Evolutionary conservation across 1,140 invertebrate genomes (phyloP).

Genomic region (Apis florea): DNA sequence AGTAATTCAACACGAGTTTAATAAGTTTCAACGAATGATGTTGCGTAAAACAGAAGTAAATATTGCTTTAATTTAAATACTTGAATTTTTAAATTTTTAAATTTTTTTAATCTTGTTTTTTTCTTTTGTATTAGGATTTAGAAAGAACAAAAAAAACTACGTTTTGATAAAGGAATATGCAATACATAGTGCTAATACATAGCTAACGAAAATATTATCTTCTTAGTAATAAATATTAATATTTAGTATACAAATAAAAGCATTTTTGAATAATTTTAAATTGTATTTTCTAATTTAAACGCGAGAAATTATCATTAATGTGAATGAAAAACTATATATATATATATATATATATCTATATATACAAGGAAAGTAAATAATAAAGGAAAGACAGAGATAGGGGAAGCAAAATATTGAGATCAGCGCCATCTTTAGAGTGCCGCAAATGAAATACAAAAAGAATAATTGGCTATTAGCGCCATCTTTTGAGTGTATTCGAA

Average conservation of each 20-base stretch:
- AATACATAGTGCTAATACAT: not conserved
- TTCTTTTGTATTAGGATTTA: not conserved
- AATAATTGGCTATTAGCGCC: no score
- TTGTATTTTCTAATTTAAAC: not conserved
- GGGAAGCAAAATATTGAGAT: no score
- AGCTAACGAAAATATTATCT: not conserved
- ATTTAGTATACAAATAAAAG: conserved; percentile 21
- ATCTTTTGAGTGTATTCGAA: no score
- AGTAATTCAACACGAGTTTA: not conserved
- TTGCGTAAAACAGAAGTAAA: conserved; percentile 10
- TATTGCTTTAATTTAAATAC: not conserved
- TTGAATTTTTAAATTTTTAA: not conserved
- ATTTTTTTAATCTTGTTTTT: not conserved
- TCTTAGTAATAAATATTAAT: conserved; percentile 13
- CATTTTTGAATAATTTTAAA: not conserved
- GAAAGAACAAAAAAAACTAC: not conserved
- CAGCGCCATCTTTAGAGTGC: no score
- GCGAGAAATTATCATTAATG: not conserved
- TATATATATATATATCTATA: no score
- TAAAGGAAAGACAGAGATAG: no score
- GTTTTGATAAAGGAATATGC: not conserved
- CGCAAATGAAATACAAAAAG: no score
- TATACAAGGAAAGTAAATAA: no score
- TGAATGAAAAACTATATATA: not conserved
- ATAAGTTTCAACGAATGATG: conserved; percentile 33